Conservation (phyloP, 2,888 invertebrate genomes). For the Dicyrtomina minuta region DNA sequence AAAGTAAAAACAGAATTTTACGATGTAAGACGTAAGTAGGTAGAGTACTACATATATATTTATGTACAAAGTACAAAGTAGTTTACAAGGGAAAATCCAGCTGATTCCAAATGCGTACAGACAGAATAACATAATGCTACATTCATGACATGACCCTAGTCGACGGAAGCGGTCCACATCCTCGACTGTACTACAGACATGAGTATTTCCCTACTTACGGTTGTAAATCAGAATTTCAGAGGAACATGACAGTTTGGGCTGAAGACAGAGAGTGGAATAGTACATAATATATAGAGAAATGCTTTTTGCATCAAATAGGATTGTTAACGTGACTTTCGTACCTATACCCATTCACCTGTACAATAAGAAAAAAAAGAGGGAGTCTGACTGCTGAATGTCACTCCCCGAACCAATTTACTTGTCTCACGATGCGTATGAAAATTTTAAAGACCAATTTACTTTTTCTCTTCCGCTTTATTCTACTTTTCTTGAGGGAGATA, state of each 20-base stretch:
- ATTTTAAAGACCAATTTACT: slow-evolving; percentile 23
- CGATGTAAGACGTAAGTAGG: too few relatives aligned
- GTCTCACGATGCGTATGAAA: slow-evolving; percentile 23
- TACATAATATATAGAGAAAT: background rate
- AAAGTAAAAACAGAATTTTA: too few relatives aligned
- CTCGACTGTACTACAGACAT: too few relatives aligned
- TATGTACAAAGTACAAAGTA: too few relatives aligned
- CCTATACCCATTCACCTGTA: background rate
- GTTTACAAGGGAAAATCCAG: too few relatives aligned
- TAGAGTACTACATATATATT: too few relatives aligned
- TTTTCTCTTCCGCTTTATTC: background rate
- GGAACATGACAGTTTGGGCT: background rate
- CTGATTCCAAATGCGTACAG: too few relatives aligned
- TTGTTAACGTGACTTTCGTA: background rate
- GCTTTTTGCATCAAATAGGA: background rate
- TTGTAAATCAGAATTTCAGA: slow-evolving; percentile 15
- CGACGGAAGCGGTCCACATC: too few relatives aligned
- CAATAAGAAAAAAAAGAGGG: slow-evolving; percentile 10
- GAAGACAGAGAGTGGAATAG: background rate
- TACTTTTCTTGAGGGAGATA: background rate
- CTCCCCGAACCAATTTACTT: slow-evolving; percentile 21
- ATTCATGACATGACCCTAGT: too few relatives aligned
- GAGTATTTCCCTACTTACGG: background rate
- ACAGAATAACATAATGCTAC: too few relatives aligned
- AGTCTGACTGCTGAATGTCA: slow-evolving; percentile 17